Conservation (phyloP, 2,888 invertebrate genomes). For the Acleris laterana region DNA sequence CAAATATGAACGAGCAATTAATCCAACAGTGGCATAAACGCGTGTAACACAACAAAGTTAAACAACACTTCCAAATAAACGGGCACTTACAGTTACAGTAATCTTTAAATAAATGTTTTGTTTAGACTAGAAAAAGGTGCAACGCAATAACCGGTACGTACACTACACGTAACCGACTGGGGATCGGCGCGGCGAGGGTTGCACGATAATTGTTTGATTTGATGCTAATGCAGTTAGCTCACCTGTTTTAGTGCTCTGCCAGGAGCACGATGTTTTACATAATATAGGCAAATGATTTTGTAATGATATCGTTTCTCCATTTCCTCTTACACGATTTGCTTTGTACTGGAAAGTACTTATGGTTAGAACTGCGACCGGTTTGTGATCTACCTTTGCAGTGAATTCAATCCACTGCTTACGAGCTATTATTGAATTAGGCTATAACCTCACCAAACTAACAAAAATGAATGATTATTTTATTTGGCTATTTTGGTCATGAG, state of each 20-base stretch:
- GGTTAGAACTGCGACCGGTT: background rate
- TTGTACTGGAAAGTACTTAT: background rate
- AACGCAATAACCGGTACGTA: conserved; percentile 22
- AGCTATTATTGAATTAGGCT: too few species aligned
- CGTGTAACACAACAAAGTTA: background rate
- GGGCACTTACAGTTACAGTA: conserved; percentile 4
- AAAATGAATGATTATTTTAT: too few species aligned
- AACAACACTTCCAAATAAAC: background rate
- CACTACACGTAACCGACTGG: conserved; percentile 25
- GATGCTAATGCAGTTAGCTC: conserved; percentile 44
- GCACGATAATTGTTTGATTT: conserved; percentile 45
- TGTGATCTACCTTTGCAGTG: too few species aligned
- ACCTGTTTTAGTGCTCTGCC: conserved; percentile 41
- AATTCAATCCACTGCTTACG: background rate
- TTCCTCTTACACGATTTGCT: conserved; percentile 1
- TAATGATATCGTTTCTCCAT: background rate
- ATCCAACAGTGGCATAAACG: conserved; percentile 4
- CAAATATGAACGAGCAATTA: conserved; percentile 24
- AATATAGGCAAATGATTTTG: conserved; percentile 15
- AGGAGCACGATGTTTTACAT: conserved; percentile 44
- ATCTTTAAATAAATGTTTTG: conserved; percentile 17
- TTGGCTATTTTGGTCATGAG: too few species aligned
- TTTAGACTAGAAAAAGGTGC: conserved; percentile 23
- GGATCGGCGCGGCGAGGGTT: conserved; percentile 40
- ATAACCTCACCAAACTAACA: too few species aligned